phyloP scores from a whole-genome alignment of 2,797 vertebrate species.

The Nyctalus aviator region DNA sequence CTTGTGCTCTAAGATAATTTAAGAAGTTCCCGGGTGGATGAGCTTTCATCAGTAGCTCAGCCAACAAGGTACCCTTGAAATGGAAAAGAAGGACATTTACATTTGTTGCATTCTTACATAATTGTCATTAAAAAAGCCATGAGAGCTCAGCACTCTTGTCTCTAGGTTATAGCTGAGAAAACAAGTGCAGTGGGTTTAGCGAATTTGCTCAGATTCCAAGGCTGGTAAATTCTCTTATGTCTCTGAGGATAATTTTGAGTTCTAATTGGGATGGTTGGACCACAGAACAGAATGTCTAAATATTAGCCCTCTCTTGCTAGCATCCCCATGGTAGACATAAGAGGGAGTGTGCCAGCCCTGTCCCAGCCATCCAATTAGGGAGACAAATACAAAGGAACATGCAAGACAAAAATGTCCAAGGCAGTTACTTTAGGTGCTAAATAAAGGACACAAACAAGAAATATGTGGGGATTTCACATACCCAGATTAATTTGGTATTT shows the following conservation, averaged over 20 bases:
- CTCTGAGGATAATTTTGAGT: conserved; percentile 38
- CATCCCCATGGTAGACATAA: not conserved
- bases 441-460: not conserved
- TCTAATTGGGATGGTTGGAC: not conserved
- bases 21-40: not conserved
- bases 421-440: not conserved
- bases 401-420: not conserved
- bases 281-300: not conserved
- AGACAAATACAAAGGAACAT: not conserved
- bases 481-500: not conserved
- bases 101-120: not conserved
- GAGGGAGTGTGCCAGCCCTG: not conserved
- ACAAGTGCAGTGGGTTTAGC: conserved; percentile 25
- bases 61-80: not conserved
- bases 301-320: not conserved
- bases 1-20: not conserved
- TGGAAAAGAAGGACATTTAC: not conserved
- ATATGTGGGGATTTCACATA: not conserved
- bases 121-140: not conserved
- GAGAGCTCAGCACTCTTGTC: not conserved
- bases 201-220: not conserved
- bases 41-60: not conserved
- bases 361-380: not conserved
- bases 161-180: conserved; percentile 6
- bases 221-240: conserved; percentile 14